Base-by-base conservation (phyloP, 2,797 vertebrate species). In the Brotula barbata region DNA sequence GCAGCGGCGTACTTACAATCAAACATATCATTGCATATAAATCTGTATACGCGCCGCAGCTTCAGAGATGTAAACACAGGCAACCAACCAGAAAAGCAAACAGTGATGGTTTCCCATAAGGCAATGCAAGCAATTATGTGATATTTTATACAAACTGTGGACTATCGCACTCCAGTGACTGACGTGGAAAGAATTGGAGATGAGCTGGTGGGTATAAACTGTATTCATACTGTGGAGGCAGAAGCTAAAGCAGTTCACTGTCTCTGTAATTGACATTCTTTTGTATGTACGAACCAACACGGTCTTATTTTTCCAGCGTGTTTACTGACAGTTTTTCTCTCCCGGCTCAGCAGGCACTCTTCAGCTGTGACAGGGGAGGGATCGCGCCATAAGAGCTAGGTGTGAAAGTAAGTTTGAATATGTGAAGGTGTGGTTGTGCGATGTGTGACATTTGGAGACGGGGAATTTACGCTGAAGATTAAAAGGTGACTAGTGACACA, bases 21-120 rank as follows among this genome's bases (percentile, higher is more conserved):
- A 0, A 40, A 44, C 34, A 36, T 45, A 64, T 45, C 9, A 3
- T 51, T 61, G 69, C 58, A 71, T 75, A 53, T 43, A 64, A 70
- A 75, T 79, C 22, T 40, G 6, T 25, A 5, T n/a, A 56, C 33
- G 28, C 31, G 33, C 53, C 46, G 28, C 55, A 40, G 41, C 43
- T 57, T 59, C 20, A 55, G 50, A 49, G 13, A 55, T 54, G 59
- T 57, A 55, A 73, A 75, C 52, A 20, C 34, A 64, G 7, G 62
- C 56, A 61, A 41, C 71, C 50, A 66, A 33, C 19, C n/a, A 0
- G 28, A 71, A 71, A 69, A 69, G 20, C 21, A 73, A 72, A 41
- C 41, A 31, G 46, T 68, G 48, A 65, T 34, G 15, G 20, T 73
- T 58, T 69, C 48, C 61, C 22, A 46, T 44, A 28, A 71, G 47